Base-by-base conservation (phyloP, 2,797 vertebrate species). In the Catostomus latipinnis region DNA sequence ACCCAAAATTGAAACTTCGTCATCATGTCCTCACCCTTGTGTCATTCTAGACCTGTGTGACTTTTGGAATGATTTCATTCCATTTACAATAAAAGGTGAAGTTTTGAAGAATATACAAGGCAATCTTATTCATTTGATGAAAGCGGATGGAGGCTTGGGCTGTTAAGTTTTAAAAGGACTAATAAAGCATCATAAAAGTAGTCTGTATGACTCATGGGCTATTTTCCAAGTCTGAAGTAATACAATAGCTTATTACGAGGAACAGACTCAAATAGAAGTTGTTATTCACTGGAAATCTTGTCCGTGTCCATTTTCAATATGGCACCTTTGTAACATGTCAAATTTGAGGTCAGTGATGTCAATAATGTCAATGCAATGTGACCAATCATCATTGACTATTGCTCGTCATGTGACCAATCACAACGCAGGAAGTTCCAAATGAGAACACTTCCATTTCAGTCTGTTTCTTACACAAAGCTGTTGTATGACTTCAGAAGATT, bases 1-100 rank as follows among this genome's bases (percentile, higher is more conserved):
- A 11, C 65, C 43, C 54, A 60, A 60, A 60, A 57, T 50, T 43
- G 13, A 74, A 61, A 73, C 16, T 34, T 6, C 14, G 63, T 50
- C 65, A 60, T 69, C 43, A 57, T 68, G 34, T 9, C 60, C 56
- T 9, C 46, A 4, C 14, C 2, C 53, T 63, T 11, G 1, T 49
- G 45, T 46, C 45, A 14, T 52, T 74, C 48, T 6, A 34, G 22
- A 53, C 49, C 49, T 46, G 73, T 7, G 11, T 45, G 14, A 56
- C 7, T 48, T 45, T n/a, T n/a, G n/a, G n/a, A n/a, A n/a, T n/a
- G n/a, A 66, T 56, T 67, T 66, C 52, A 34, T 8, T n/a, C 6
- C 61, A 53, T 5, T 16, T n/a, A 50, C 14, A 12, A 14, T 16
- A 61, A 61, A 73, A 53, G n/a, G 34, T 13, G 43, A n/a, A 1